phyloP scores from a whole-genome alignment of 2,888 invertebrate species.

The Oxycera nigricornis region DNA sequence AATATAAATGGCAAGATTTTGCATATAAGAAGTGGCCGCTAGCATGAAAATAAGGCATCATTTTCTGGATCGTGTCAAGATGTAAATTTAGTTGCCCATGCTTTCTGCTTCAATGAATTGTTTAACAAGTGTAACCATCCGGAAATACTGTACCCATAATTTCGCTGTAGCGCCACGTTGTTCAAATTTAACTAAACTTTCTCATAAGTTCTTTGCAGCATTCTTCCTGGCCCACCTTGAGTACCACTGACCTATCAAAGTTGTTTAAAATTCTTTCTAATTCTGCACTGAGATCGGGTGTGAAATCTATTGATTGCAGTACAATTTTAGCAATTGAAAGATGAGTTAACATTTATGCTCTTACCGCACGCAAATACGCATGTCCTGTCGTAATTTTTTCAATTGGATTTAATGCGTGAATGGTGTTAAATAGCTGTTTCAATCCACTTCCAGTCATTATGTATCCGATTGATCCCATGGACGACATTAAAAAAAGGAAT shows the following conservation, averaged over 20 bases:
- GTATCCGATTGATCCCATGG: not conserved
- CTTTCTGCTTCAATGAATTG: not conserved
- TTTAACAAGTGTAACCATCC: not conserved
- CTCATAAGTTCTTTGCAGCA: not conserved
- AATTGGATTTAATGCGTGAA: not conserved
- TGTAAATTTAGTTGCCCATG: not conserved
- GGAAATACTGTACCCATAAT: not conserved
- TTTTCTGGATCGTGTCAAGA: not conserved
- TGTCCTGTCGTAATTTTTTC: not conserved
- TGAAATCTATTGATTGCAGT: too few species aligned
- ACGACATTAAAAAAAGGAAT: not conserved
- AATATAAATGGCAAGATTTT: not conserved
- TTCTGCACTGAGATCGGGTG: not conserved
- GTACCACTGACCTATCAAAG: not conserved
- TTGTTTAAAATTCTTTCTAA: not conserved
- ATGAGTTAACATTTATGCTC: not conserved
- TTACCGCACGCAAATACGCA: not conserved
- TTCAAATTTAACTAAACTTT: not conserved
- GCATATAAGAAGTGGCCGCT: not conserved
- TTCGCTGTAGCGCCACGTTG: not conserved
- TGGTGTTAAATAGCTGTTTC: not conserved
- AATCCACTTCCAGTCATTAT: not conserved
- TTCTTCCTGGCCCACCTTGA: not conserved
- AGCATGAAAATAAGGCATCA: not conserved
- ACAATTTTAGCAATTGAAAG: not conserved